Evolutionary conservation across 2,797 vertebrate genomes (phyloP).

Genomic region (Ctenochaetus hawaiiensis): DNA sequence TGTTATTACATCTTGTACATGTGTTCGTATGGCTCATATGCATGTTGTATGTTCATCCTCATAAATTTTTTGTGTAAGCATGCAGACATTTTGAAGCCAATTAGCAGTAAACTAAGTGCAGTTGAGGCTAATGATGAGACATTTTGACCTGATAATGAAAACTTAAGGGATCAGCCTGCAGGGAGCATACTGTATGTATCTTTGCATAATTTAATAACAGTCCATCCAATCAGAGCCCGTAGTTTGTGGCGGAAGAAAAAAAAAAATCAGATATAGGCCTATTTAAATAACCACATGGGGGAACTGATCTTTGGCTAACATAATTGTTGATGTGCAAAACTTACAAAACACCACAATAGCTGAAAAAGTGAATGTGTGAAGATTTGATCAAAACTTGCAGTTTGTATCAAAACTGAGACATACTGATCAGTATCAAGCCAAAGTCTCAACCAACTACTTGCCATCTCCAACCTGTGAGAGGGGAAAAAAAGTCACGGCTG

Average conservation of each 20-base stretch:
- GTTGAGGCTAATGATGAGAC: not conserved
- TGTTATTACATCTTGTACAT: no score
- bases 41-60: not conserved
- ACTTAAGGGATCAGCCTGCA: no score
- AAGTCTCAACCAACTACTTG: slow-evolving; percentile 45
- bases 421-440: slow-evolving; percentile 37
- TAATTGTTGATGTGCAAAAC: not conserved
- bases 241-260: no score
- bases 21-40: no score
- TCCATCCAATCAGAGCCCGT: not conserved
- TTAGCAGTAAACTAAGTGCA: not conserved
- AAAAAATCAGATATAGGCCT: no score
- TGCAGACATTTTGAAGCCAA: not conserved
- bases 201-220: not conserved
- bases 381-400: slow-evolving; percentile 27
- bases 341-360: not conserved
- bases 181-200: no score
- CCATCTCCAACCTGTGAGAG: slow-evolving; percentile 19
- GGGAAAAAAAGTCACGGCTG: slow-evolving; percentile 34
- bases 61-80: not conserved
- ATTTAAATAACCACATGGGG: not conserved
- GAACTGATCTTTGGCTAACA: not conserved
- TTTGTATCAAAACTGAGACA: slow-evolving; percentile 47
- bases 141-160: no score
- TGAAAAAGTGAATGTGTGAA: slow-evolving; percentile 4